Percentiles rank a stretch among this genome's conserved stretches.
Evolutionary conservation across 1,140 invertebrate species (phyloP).

Genomic region (Latrodectus geometricus): DNA sequence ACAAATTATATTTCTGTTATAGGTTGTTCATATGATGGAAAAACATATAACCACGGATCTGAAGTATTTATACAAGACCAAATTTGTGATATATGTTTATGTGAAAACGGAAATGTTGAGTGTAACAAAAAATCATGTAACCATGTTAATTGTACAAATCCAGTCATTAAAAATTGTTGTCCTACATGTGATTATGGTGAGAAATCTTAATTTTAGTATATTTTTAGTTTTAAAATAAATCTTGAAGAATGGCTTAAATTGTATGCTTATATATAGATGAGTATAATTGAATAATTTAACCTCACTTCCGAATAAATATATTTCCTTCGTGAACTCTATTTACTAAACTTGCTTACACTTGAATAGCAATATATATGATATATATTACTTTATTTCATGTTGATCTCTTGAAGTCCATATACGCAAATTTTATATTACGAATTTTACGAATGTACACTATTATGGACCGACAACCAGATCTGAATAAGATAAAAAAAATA

Average conservation of each 20-base stretch:
- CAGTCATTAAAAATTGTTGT: slow-evolving; percentile 10
- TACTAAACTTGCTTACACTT: too few relatives aligned
- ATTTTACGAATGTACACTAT: too few relatives aligned
- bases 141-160: slow-evolving; percentile 12
- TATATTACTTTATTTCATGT: too few relatives aligned
- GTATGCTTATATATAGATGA: not conserved
- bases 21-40: slow-evolving; percentile 23
- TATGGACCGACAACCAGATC: too few relatives aligned
- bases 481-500: too few relatives aligned
- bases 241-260: too few relatives aligned
- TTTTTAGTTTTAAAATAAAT: too few relatives aligned
- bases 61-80: not conserved
- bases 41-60: slow-evolving; percentile 1
- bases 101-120: slow-evolving; percentile 38
- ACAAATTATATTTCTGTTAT: not conserved
- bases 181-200: slow-evolving; percentile 17
- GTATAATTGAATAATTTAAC: not conserved
- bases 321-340: too few relatives aligned
- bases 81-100: slow-evolving; percentile 24
- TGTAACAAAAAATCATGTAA: not conserved
- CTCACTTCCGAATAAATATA: not conserved
- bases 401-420: too few relatives aligned
- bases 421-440: too few relatives aligned
- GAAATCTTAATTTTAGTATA: not conserved
- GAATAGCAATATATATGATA: too few relatives aligned